These are phyloP conservation scores for Cynopterus brachyotis DNA, from an alignment of 2,113 vertebrate genomes.

Conservation along the genomic window DNA sequence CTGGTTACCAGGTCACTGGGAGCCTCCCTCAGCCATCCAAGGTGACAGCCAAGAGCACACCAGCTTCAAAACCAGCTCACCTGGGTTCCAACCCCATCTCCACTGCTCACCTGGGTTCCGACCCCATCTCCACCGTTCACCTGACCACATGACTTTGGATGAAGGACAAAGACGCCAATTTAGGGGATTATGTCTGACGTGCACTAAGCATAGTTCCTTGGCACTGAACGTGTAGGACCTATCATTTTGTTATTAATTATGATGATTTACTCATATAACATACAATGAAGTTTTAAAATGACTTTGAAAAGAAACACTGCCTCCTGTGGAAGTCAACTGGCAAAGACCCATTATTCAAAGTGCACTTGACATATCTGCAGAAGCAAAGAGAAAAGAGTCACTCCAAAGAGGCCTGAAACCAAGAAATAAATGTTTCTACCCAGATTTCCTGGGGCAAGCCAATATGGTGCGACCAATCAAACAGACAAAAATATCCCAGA, in stretches of 20 bases:
- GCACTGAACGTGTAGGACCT: not conserved
- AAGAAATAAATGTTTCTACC: not conserved
- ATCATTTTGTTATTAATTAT: not conserved
- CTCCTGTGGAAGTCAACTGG: not conserved
- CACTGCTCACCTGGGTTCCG: not conserved
- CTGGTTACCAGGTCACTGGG: fast-evolving
- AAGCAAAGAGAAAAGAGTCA: conserved; percentile 20
- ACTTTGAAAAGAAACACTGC: conserved; percentile 1
- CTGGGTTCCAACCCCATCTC: not conserved
- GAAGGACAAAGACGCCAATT: not conserved
- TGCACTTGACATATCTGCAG: not conserved
- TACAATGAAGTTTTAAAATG: not conserved
- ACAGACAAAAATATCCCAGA: not conserved
- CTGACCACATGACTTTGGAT: not conserved
- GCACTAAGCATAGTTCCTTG: not conserved
- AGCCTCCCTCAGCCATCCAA: not conserved
- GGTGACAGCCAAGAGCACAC: not conserved
- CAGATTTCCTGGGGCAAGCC: not conserved
- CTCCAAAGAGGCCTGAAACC: not conserved
- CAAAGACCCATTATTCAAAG: not conserved
- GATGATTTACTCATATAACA: not conserved
- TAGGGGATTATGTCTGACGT: not conserved
- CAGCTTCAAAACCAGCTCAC: not conserved
- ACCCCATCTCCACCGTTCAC: not conserved
- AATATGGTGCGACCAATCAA: not conserved